A percentile compares a stretch with the other conserved stretches of the same genome.
phyloP scores from a whole-genome alignment of 1,140 invertebrate species.

The Cherax quadricarinatus region DNA sequence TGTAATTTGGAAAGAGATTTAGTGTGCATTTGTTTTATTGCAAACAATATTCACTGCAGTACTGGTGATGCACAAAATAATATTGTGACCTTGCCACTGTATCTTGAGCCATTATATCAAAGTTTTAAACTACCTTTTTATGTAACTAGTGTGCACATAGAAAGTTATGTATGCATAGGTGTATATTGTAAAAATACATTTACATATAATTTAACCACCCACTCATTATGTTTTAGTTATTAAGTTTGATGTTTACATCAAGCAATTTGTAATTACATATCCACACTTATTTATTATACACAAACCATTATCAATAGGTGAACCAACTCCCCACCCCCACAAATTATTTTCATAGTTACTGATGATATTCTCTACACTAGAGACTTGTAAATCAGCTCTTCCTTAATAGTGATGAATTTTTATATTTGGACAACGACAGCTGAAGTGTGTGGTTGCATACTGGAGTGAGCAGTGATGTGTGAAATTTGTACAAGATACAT shows the following conservation, averaged over 20 bases:
- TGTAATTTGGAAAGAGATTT: too few species aligned
- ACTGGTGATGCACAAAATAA: neutral
- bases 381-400: constrained; percentile 16
- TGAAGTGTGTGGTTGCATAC: neutral
- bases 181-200: too few species aligned
- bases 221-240: neutral
- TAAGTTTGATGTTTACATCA: too few species aligned
- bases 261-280: neutral
- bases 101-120: neutral
- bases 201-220: neutral
- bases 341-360: neutral
- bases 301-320: neutral
- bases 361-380: neutral
- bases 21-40: neutral
- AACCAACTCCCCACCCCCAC: neutral
- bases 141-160: neutral
- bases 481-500: neutral
- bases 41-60: neutral
- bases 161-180: neutral
- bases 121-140: neutral
- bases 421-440: neutral
- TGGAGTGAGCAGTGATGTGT: neutral
- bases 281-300: constrained; percentile 7
- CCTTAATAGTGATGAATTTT: constrained; percentile 9
- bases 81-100: neutral